Evolutionary conservation across 2,113 vertebrate genomes (phyloP).

Genomic region (Megaceryle maxima): DNA sequence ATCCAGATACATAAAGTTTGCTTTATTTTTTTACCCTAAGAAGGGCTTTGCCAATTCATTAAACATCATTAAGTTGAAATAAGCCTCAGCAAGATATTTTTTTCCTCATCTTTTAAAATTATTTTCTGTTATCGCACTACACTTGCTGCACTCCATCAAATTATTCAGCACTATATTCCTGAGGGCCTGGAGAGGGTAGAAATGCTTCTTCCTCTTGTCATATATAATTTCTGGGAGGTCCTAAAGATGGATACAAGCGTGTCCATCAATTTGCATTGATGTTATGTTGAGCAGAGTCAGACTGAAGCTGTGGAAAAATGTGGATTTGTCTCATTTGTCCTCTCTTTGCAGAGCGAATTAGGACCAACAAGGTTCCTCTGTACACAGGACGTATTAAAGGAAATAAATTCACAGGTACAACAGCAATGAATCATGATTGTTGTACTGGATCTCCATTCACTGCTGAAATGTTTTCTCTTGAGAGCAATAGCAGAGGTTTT

Average conservation of each 20-base stretch:
- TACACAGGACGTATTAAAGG: background rate
- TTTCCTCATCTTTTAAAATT: slow-evolving; percentile 3
- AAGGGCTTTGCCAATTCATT: slow-evolving; percentile 34
- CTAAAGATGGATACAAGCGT: background rate
- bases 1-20: background rate
- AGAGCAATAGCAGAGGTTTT: background rate
- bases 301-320: background rate
- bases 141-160: slow-evolving; percentile 2
- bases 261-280: background rate
- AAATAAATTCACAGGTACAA: background rate
- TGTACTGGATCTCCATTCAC: background rate
- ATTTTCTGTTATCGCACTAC: background rate
- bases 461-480: background rate
- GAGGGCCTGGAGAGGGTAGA: background rate
- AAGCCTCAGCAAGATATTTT: background rate
- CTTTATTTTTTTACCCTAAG: background rate
- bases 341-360: background rate
- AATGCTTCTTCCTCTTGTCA: background rate
- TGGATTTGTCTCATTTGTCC: background rate
- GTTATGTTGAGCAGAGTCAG: background rate
- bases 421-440: background rate
- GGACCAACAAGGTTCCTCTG: background rate
- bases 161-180: background rate
- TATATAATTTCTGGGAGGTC: background rate
- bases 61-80: background rate